phyloP scores from a whole-genome alignment of 2,797 vertebrate species.

The Pipistrellus pygmaeus region DNA sequence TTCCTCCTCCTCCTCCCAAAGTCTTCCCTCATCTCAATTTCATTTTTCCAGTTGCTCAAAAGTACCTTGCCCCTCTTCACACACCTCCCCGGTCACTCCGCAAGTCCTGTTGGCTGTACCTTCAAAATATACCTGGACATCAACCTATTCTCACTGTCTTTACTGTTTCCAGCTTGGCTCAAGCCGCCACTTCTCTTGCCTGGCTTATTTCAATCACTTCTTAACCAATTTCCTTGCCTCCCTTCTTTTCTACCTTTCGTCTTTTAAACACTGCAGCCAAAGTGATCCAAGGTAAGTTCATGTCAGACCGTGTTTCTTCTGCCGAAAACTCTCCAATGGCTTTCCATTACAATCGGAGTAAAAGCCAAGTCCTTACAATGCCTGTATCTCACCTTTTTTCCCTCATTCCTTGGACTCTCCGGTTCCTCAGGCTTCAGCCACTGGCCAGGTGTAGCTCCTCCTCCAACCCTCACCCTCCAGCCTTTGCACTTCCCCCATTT shows the following conservation, averaged over 20 bases:
- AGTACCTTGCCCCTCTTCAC: background rate
- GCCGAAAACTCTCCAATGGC: background rate
- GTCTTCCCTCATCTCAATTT: slow-evolving; percentile 10
- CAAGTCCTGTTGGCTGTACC: background rate
- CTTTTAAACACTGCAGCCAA: slow-evolving; percentile 24
- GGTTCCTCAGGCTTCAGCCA: background rate
- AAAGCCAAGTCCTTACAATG: slow-evolving; percentile 24
- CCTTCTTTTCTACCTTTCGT: slow-evolving; percentile 29
- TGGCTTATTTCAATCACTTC: background rate
- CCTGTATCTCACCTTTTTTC: background rate
- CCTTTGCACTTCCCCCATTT: background rate
- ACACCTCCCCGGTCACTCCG: background rate
- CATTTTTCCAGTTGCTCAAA: slow-evolving; percentile 20
- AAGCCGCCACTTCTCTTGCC: background rate
- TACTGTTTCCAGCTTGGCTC: slow-evolving; percentile 25
- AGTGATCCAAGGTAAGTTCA: background rate
- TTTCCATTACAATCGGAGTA: background rate
- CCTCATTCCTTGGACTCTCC: background rate
- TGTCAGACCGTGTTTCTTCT: background rate
- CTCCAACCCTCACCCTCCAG: background rate
- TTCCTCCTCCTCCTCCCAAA: background rate
- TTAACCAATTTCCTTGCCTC: background rate
- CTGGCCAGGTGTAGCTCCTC: background rate
- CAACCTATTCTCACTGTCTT: background rate
- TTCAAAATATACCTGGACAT: slow-evolving; percentile 48